Evolutionary conservation across 2,888 invertebrate species (phyloP), one percentile per base, ranked within the genome.

Genomic region (Sericinus montela): DNA sequence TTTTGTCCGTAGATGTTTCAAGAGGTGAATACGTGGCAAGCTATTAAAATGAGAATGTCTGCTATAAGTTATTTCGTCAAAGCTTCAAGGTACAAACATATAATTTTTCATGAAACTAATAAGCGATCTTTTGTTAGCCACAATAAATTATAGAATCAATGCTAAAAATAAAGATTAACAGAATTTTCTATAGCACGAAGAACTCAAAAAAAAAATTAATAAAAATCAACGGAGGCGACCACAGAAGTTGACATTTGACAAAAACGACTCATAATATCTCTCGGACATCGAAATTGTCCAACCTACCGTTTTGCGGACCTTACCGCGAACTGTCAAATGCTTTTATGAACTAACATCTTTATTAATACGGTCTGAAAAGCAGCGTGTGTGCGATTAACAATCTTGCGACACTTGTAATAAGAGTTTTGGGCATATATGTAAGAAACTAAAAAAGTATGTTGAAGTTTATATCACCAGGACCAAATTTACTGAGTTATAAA

Each of bases 241-340:
- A 78, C 80, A 85, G 80, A 78, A 83, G 86, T 88, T 85, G 87
- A 87, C 85, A 86, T 84, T 84, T 84, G 86, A 87, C 86, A 86
- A 87, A 86, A 86, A 83, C 76, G 75, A 72, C 72, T 71, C 64
- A 62, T 60, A 66, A 66, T 81, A 87, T 87, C 87, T 64, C 46
- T 46, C 59, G 67, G 62, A 66, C 72, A 88, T 88, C 87, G 55
- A 86, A 83, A 84, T 85, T 76, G 80, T 71, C 70, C 83, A 82
- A 70, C 72, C 85, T 85, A 87, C 87, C 87, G 86, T 86, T 79
- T 76, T 69, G 74, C 70, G 69, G 77, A 75, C 75, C 75, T 75
- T 85, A 86, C 85, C 71, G 71, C 82, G 87, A 87, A 87, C 86
- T 86, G 87, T 86, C 87, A 80, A 76, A 85, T 76, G 63, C 74